Conservation (phyloP, 2,888 invertebrate genomes). For the Caenorhabditis angaria region DNA sequence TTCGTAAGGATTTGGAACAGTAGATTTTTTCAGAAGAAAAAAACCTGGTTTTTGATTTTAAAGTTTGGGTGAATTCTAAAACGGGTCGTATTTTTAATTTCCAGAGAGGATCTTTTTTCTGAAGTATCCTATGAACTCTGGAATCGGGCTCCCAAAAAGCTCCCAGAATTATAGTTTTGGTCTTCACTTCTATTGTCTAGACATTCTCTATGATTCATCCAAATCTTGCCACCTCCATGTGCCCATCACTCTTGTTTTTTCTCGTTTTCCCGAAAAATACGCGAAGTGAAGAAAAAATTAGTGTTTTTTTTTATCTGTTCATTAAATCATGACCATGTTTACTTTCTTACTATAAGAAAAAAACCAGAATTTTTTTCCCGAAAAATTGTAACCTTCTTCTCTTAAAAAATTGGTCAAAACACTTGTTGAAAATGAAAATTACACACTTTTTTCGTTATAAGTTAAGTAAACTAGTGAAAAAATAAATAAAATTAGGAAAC, state of each 20-base stretch:
- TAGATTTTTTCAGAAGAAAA: too few relatives aligned
- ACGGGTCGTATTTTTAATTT: too few relatives aligned
- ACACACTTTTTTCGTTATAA: background rate
- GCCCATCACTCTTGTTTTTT: background rate
- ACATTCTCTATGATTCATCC: too few relatives aligned
- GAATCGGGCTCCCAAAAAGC: too few relatives aligned
- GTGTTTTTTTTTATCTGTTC: constrained; percentile 3
- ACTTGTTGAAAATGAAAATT: background rate
- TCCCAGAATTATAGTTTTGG: too few relatives aligned
- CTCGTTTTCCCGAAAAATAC: background rate
- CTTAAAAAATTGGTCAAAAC: background rate
- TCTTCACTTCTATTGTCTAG: too few relatives aligned
- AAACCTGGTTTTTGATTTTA: too few relatives aligned
- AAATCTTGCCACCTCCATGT: constrained; percentile 10
- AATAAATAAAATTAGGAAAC: background rate
- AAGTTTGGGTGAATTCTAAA: too few relatives aligned
- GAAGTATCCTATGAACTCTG: too few relatives aligned
- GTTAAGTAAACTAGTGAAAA: background rate
- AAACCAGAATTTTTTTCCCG: background rate
- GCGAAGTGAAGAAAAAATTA: background rate
- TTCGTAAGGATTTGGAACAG: too few relatives aligned
- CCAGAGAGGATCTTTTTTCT: too few relatives aligned
- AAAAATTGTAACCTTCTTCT: background rate
- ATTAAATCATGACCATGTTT: background rate
- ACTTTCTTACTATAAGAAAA: background rate